phyloP scores from a whole-genome alignment of 1,140 invertebrate genomes.

The Euwallacea similis region DNA sequence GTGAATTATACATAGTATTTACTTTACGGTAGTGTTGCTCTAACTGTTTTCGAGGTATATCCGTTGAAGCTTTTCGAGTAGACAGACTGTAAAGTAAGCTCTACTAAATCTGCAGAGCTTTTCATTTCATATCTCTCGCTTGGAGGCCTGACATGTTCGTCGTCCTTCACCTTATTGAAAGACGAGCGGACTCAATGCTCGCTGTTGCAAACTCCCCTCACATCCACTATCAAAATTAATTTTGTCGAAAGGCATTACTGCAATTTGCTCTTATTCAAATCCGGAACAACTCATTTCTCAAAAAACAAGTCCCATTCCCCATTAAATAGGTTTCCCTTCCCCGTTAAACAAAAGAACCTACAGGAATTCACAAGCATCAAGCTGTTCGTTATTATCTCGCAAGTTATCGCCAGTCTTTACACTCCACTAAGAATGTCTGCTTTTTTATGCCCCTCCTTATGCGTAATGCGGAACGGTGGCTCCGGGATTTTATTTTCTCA shows the following conservation, averaged over 20 bases:
- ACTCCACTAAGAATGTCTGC: constrained; percentile 15
- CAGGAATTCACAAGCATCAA: constrained; percentile 4
- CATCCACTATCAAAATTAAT: no score
- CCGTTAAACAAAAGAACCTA: constrained; percentile 9
- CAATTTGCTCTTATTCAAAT: neutral
- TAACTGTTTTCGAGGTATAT: no score
- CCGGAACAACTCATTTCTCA: neutral
- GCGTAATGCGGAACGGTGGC: constrained; percentile 5
- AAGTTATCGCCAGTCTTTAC: constrained; percentile 11
- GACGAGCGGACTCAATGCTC: no score
- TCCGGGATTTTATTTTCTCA: constrained; percentile 2
- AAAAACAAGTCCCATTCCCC: neutral
- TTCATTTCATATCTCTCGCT: no score
- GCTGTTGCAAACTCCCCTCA: no score
- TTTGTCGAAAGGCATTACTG: neutral
- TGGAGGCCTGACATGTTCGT: no score
- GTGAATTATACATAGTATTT: no score
- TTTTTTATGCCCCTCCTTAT: constrained; percentile 13
- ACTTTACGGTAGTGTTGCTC: no score
- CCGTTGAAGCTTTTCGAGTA: no score
- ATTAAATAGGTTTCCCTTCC: neutral
- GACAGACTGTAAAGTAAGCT: no score
- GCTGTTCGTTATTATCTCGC: constrained; percentile 12
- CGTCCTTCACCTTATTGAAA: no score
- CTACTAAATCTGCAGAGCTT: no score